Base-by-base conservation (phyloP, 1,140 invertebrate genomes). In the Apocrypta bakeri region DNA sequence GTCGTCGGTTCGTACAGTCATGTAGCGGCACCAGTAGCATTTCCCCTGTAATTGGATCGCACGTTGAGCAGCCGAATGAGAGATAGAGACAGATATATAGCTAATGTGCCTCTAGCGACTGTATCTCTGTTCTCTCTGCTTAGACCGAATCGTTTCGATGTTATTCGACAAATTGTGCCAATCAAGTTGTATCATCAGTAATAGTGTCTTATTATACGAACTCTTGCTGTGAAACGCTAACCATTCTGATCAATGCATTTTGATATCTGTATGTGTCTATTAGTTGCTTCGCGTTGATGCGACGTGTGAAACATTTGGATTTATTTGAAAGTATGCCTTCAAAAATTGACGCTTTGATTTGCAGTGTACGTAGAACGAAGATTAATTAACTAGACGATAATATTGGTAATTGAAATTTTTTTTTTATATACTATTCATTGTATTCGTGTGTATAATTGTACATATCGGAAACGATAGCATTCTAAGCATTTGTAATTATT, bases 41-140 rank as follows among this genome's bases (percentile, higher is more conserved):
- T 85, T 48, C 24, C 83, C 87, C 86, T 88, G 24, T 92, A 91
- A 92, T 91, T 91, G 91, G 89, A 90, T 89, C 87, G 86, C 87
- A 29, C 61, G 9, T 40, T n/a, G 12, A 37, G 21, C 25, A 48
- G 42, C 8, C 31, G 33, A 77, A 63, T 6, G 33, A 33, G 33
- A 33, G 14, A n/a, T 2, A 25, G 1, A 27, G 79, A 63, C 6
- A 66, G 2, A 61, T 61, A 61, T 14, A 25, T 66, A 25, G 24
- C 63, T 29, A 29, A 29, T 66, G 63, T 66, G 63, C 17, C 25
- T 27, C n/a, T 11, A 14, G 63, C 63, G 63, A 66, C 48, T 56
- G 17, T 56, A 1, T 56, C 48, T 56, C 48, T 56, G 7, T 42
- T 14, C 48, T 1, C 48, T 56, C 48, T 56, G 48, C 48, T 56